These are phyloP conservation scores for Gibbula magus DNA, from an alignment of 2,888 invertebrate genomes.

Conservation along the genomic window DNA sequence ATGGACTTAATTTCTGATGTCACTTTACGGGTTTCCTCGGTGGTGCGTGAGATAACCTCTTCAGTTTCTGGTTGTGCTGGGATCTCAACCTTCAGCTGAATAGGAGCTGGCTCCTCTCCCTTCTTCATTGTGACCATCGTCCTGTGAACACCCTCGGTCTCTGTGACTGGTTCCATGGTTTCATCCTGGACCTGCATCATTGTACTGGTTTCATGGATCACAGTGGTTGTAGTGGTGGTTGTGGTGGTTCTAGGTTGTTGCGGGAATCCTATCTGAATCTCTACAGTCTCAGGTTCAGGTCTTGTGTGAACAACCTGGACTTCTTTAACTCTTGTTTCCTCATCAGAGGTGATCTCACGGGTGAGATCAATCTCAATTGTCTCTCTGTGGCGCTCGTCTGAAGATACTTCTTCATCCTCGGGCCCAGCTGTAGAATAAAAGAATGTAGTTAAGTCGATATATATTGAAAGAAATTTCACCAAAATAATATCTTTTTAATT, in stretches of 20 bases:
- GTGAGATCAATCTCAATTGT: conserved; percentile 65
- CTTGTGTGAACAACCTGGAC: conserved; percentile 36
- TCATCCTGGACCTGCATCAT: conserved; percentile 5
- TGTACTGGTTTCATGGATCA: conserved; percentile 31
- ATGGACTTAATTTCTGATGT: conserved; percentile 57
- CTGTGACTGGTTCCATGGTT: conserved; percentile 40
- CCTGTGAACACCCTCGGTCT: conserved; percentile 53
- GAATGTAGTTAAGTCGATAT: background rate
- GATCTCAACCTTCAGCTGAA: conserved; percentile 55
- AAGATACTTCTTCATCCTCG: conserved; percentile 56
- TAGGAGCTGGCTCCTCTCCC: conserved; percentile 51
- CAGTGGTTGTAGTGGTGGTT: conserved; percentile 49
- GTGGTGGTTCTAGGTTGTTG: conserved; percentile 31
- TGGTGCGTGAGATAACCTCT: conserved; percentile 50
- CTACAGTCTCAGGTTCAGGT: conserved; percentile 40
- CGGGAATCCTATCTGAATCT: conserved; percentile 61
- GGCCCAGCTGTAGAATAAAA: conserved; percentile 45
- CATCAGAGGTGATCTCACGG: conserved; percentile 25
- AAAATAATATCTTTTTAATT: too few relatives aligned
- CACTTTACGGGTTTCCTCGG: conserved; percentile 57
- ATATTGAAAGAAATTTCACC: too few relatives aligned
- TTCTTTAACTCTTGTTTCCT: conserved; percentile 26
- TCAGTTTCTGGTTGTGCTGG: conserved; percentile 51
- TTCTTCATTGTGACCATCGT: conserved; percentile 59
- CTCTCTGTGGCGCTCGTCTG: conserved; percentile 63